Evolutionary conservation across 2,888 invertebrate genomes (phyloP).

Genomic region (Stictocephala bisonia): DNA sequence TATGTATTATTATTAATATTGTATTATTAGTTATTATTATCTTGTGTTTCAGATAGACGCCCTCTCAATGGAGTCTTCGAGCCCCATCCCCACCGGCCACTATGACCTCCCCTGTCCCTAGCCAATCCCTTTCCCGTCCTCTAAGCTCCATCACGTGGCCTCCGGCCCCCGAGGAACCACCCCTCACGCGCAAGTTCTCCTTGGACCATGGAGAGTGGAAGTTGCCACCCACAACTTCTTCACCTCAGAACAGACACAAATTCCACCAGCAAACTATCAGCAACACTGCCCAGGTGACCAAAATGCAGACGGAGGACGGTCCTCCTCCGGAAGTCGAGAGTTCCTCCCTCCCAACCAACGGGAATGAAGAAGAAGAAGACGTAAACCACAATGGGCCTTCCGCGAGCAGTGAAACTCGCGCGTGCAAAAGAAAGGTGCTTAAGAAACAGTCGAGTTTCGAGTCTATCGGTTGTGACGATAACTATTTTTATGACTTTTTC

Average conservation of each 20-base stretch:
- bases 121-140: conserved; percentile 21
- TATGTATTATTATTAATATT: too few relatives aligned
- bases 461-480: conserved; percentile 25
- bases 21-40: not conserved
- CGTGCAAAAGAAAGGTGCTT: conserved; percentile 9
- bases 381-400: conserved; percentile 11
- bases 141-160: conserved; percentile 9
- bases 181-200: conserved; percentile 36
- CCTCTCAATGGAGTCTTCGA: not conserved
- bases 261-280: not conserved
- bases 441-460: conserved; percentile 35
- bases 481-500: conserved; percentile 40
- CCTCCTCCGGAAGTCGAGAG: conserved; percentile 1
- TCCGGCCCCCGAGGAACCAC: not conserved
- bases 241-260: not conserved
- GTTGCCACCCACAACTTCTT: too few relatives aligned
- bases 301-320: not conserved
- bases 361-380: not conserved
- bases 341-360: not conserved
- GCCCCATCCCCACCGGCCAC: not conserved
- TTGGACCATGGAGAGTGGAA: conserved; percentile 37
- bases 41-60: conserved; percentile 5
- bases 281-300: not conserved
- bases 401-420: not conserved
- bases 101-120: conserved; percentile 23